Base-by-base conservation (phyloP, 2,888 invertebrate genomes). In the Drosophila ezoana region DNA sequence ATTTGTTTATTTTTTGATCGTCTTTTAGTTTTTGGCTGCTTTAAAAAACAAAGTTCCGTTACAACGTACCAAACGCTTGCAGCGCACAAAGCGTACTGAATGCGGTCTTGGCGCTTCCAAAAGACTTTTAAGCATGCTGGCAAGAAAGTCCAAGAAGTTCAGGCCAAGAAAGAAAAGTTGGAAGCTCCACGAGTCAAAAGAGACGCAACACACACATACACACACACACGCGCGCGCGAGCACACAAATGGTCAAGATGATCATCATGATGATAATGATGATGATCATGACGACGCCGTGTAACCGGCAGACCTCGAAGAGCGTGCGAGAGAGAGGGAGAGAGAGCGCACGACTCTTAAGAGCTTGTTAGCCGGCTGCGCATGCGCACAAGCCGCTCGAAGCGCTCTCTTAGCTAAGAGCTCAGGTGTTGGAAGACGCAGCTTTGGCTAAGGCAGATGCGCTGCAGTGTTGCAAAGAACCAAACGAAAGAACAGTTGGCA, bases 61-160 rank as follows among this genome's bases (percentile, higher is more conserved):
- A 74, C 65, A 81, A 79, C 77, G 80, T 79, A 86, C 89, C 89
- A 88, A 86, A 73, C 87, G 87, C 82, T 79, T 74, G 68, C 77
- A 89, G 86, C 82, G 82, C 76, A 79, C 73, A 82, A 72, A 77
- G 72, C 79, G 70, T 76, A 88, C 89, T 88, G 87, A 88, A 72
- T 74, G 82, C 66, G 72, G 74, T 54, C 68, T 79, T 79, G 72
- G 75, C 77, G 78, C 82, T 82, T 81, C 73, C 84, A 87, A 89
- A 87, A 87, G 88, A 84, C 87, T 89, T 88, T 88, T 87, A 88
- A 86, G 68, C 86, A 84, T 77, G 76, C 73, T 84, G 80, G 75
- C 82, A 86, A 89, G 87, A 89, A 89, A 87, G 82, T 87, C 79
- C 79, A 82, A 86, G 81, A 84, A 86, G 86, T 78, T 72, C 72